Base-by-base conservation (phyloP, 2,888 invertebrate species). In the Tiphia femorata region DNA sequence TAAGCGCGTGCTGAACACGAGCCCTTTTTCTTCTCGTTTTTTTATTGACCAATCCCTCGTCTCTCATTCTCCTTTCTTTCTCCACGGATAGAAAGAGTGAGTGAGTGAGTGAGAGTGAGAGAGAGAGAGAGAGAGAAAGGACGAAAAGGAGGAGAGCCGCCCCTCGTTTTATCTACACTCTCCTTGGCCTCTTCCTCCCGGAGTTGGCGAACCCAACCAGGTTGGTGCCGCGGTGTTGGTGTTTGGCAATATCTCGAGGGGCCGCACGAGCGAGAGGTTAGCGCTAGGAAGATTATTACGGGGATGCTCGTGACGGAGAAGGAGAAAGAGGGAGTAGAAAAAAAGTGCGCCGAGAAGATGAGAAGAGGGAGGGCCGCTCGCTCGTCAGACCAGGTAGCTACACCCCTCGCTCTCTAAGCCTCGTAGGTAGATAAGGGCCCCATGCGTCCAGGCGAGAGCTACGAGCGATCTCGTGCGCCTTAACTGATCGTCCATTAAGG, bases 1-100 rank as follows among this genome's bases (percentile, higher is more conserved):
- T 58, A 70, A n/a, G n/a, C 76, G 76, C 74, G 76, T 77, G 76
- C 71, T 70, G 48, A 67, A 72, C 76, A 76, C 75, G 75, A 73
- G 77, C 69, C 23, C 33, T 25, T 33, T 33, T 35, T 14, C 49
- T 44, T 40, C 33, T 25, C 35, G 42, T 46, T 47, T 49, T 57
- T 56, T 52, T 38, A 25, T 37, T 52, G 37, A 52, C 54, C 46
- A 46, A 20, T 46, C 51, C 47, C n/a, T n/a, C n/a, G n/a, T 59
- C 33, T 56, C 53, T 53, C 49, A 53, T 53, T 54, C 48, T 49
- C 38, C 52, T 43, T 52, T 59, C 42, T 40, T 50, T 30, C 49
- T 50, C 21, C 29, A 7, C n/a, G 49, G 46, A 59, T 53, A 14
- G 3, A 27, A 27, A 27, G n/a, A 51, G 48, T 41, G 49, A 53